Base-by-base conservation (phyloP, 64 coral and sea anemone genomes). In the Cladopsammia gracilis region DNA sequence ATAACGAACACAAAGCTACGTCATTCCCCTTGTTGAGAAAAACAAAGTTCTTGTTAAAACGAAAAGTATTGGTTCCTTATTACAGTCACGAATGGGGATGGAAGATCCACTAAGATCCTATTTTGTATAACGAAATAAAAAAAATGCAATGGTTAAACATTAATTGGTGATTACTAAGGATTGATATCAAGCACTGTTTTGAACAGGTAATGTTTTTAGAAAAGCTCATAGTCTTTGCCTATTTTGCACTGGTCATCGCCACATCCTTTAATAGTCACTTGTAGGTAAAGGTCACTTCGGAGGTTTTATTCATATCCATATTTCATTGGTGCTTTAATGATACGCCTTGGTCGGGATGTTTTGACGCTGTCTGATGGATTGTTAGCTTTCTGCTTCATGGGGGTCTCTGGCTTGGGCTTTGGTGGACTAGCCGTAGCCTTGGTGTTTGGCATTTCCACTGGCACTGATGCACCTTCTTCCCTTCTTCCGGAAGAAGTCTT, bases 301-400 rank as follows among this genome's bases (percentile, higher is more conserved):
- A n/a, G n/a, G n/a, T n/a, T n/a, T n/a, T n/a, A n/a, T n/a, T n/a
- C n/a, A n/a, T n/a, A n/a, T n/a, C n/a, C n/a, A n/a, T n/a, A n/a
- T n/a, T n/a, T n/a, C n/a, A n/a, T n/a, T n/a, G n/a, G n/a, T n/a
- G n/a, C n/a, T n/a, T n/a, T n/a, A n/a, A n/a, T n/a, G n/a, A n/a
- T n/a, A n/a, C n/a, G n/a, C n/a, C n/a, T n/a, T n/a, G n/a, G n/a
- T 92, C 90, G 79, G 90, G 90, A 92, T 92, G 80, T 92, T 92
- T 85, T 73, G 90, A 92, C 75, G 90, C 79, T 93, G 85, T 93
- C 90, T 93, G 81, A 74, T 77, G 82, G 90, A 76, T 93, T 93
- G 71, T 86, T 70, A 86, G 90, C 90, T 53, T 86, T 77, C 80
- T n/a, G 90, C 90, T 93, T 93, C 82, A 93, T 86, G 80, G 79